A percentile compares a stretch with the other conserved stretches of the same genome.
Evolutionary conservation across 2,888 invertebrate species (phyloP).

Genomic region (Erebia ligea): DNA sequence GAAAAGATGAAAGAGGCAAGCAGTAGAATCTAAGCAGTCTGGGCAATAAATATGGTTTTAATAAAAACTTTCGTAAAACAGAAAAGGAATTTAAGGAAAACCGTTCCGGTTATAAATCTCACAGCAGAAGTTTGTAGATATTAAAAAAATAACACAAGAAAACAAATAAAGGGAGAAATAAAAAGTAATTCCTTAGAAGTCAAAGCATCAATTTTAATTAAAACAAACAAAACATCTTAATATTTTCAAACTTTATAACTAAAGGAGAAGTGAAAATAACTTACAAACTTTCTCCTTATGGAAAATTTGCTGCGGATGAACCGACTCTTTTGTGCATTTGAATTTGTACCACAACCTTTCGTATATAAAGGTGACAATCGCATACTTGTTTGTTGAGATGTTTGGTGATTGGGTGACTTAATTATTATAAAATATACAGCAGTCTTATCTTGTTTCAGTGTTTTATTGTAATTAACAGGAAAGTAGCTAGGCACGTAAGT

Average conservation of each 20-base stretch:
- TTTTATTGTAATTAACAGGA: conserved; percentile 20
- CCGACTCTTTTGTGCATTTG: background rate
- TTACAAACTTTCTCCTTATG: conserved; percentile 34
- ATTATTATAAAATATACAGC: conserved; percentile 27
- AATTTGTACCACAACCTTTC: conserved; percentile 3
- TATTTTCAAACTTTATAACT: conserved; percentile 38
- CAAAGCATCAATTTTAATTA: conserved; percentile 44
- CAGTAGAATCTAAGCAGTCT: background rate
- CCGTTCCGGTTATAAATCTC: conserved; percentile 1
- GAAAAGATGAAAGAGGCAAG: background rate
- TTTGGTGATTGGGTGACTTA: conserved; percentile 14
- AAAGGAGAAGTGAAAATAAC: conserved; percentile 33
- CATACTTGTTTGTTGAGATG: background rate
- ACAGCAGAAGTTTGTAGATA: conserved; percentile 27
- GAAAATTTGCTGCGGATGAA: conserved; percentile 23
- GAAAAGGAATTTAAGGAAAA: conserved; percentile 4
- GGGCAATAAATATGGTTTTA: conserved; percentile 15
- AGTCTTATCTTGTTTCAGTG: conserved; percentile 15
- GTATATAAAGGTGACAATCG: conserved; percentile 12
- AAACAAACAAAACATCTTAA: conserved; percentile 41
- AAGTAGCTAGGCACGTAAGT: background rate
- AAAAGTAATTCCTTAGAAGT: conserved; percentile 33
- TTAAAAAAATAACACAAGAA: conserved; percentile 29
- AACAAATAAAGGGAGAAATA: conserved; percentile 40
- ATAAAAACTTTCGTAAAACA: conserved; percentile 22